A percentile compares a stretch with the other conserved stretches of the same genome.
phyloP scores from a whole-genome alignment of 2,113 vertebrate genomes.

The Oreochromis niloticus region DNA sequence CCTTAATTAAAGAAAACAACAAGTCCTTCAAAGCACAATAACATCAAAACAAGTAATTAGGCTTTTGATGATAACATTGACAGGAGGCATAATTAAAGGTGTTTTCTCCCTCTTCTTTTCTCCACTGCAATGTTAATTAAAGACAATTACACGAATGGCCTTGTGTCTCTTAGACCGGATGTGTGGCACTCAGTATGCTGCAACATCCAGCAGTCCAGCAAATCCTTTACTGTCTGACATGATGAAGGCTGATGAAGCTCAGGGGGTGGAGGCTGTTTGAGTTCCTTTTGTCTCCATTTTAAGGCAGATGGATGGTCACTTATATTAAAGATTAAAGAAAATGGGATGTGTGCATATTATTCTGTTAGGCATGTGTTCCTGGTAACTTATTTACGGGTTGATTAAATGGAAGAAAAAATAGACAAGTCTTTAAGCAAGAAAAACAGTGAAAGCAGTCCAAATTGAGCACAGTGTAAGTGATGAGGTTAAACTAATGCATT shows the following conservation, averaged over 20 bases:
- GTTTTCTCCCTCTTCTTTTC: slow-evolving; percentile 13
- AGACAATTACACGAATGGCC: slow-evolving; percentile 43
- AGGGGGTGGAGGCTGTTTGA: neutral
- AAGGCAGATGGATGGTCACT: neutral
- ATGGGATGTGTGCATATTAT: neutral
- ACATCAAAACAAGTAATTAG: slow-evolving; percentile 54
- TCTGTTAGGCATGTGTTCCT: neutral
- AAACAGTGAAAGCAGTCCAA: neutral
- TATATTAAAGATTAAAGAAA: neutral
- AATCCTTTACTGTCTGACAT: neutral
- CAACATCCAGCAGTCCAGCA: neutral
- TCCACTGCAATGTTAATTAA: slow-evolving; percentile 43
- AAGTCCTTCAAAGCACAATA: slow-evolving; percentile 30
- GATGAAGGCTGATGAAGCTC: neutral
- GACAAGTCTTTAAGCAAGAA: neutral
- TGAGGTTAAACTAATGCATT: neutral
- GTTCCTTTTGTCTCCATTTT: neutral
- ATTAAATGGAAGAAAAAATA: neutral
- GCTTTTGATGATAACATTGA: slow-evolving; percentile 41
- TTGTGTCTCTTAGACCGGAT: neutral
- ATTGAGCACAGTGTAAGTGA: neutral
- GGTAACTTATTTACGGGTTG: neutral
- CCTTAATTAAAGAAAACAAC: slow-evolving; percentile 56
- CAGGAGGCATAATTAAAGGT: slow-evolving; percentile 54
- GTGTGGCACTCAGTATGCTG: neutral